These are phyloP conservation scores for Oreochromis mossambicus DNA, from an alignment of 2,797 vertebrate species.

Conservation along the genomic window DNA sequence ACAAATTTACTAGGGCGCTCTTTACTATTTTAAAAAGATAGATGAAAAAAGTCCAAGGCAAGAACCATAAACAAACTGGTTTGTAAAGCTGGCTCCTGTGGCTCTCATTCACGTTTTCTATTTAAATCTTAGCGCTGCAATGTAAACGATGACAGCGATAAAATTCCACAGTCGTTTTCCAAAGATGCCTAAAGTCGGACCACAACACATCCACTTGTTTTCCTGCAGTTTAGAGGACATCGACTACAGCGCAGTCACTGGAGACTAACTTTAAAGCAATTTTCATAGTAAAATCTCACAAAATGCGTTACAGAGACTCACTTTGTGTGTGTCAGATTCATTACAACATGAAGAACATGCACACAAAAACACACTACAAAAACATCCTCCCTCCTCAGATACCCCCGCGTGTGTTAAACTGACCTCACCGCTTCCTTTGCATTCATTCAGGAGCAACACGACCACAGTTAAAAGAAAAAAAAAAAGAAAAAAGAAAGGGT, in stretches of 20 bases:
- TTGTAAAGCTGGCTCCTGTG: too few relatives aligned
- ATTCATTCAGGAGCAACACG: neutral
- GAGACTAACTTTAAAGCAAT: neutral
- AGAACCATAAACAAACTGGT: neutral
- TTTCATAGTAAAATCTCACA: neutral
- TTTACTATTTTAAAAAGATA: neutral
- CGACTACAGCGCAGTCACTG: neutral
- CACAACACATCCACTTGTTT: neutral
- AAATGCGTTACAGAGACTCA: neutral
- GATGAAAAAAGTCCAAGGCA: neutral
- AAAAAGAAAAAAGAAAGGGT: neutral
- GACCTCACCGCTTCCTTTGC: neutral
- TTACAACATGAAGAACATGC: neutral
- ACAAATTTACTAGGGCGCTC: neutral
- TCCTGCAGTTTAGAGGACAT: neutral
- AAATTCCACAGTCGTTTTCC: neutral
- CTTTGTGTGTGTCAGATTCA: neutral
- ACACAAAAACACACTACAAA: neutral
- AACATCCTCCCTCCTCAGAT: neutral
- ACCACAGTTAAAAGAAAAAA: neutral
- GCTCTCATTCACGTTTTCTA: neutral
- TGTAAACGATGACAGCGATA: neutral
- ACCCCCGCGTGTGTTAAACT: neutral
- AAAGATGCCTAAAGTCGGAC: neutral
- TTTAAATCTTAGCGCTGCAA: neutral